Conservation (phyloP, 2,113 vertebrate genomes). For the Barbus barbus region DNA sequence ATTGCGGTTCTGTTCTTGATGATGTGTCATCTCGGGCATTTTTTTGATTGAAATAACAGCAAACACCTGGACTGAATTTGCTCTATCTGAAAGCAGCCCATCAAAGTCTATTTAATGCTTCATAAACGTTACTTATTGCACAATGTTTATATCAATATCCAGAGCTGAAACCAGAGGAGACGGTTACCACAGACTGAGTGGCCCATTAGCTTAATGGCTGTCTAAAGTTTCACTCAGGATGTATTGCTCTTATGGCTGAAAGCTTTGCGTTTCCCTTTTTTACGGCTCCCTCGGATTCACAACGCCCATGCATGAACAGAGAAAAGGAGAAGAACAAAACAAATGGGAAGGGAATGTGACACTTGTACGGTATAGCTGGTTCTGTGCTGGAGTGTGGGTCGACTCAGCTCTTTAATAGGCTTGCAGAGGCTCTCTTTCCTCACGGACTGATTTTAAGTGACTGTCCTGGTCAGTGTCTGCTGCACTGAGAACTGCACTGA, state of each 20-base stretch:
- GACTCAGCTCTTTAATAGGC: slow-evolving; percentile 22
- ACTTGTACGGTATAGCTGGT: slow-evolving; percentile 33
- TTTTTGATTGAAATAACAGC: slow-evolving; percentile 48
- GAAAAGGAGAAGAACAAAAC: slow-evolving; percentile 67
- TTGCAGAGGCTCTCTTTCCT: slow-evolving; percentile 21
- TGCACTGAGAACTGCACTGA: slow-evolving; percentile 30
- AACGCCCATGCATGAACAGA: slow-evolving; percentile 66
- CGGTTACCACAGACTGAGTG: slow-evolving; percentile 63
- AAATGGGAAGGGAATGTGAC: slow-evolving; percentile 65
- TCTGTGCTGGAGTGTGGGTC: slow-evolving; percentile 46
- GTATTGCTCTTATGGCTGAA: slow-evolving; percentile 75
- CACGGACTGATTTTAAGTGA: slow-evolving; percentile 35
- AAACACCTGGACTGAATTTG: slow-evolving; percentile 67
- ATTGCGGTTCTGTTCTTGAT: slow-evolving; percentile 13
- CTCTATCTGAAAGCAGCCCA: slow-evolving; percentile 62
- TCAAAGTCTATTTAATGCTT: slow-evolving; percentile 68
- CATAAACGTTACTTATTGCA: slow-evolving; percentile 65
- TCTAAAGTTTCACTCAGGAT: slow-evolving; percentile 79
- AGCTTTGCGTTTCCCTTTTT: slow-evolving; percentile 73
- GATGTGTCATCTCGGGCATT: slow-evolving; percentile 17
- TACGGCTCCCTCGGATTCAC: slow-evolving; percentile 75
- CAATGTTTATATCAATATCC: slow-evolving; percentile 73
- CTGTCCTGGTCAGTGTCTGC: slow-evolving; percentile 39
- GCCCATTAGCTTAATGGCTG: slow-evolving; percentile 81
- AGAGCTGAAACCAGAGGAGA: slow-evolving; percentile 54